Evolutionary conservation across 2,113 vertebrate species (phyloP).

Genomic region (Phocoena sinus): DNA sequence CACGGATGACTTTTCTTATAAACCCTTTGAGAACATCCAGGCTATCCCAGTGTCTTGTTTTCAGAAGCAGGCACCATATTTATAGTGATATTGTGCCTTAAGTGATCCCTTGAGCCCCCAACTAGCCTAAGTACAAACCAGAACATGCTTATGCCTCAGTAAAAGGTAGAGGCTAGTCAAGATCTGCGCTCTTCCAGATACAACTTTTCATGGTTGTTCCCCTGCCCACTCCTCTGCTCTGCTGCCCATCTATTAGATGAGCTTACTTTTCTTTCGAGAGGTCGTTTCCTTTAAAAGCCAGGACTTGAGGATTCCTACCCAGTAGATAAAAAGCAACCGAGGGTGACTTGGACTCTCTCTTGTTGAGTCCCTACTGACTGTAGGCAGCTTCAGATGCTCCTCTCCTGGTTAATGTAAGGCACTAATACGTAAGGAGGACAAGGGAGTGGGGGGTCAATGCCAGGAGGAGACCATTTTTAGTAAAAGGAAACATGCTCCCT

Average conservation of each 20-base stretch:
- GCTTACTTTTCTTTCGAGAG: background rate
- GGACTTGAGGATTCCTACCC: background rate
- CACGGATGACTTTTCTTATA: background rate
- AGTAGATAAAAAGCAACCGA: background rate
- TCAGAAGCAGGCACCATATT: background rate
- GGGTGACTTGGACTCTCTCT: background rate
- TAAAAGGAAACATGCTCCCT: background rate
- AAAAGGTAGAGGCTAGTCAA: background rate
- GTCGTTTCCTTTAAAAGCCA: background rate
- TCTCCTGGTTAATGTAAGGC: background rate
- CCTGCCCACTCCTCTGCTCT: background rate
- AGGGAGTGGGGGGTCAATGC: background rate
- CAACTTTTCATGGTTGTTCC: background rate
- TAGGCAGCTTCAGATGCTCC: background rate
- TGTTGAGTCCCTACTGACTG: background rate
- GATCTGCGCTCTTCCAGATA: background rate
- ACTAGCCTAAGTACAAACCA: background rate
- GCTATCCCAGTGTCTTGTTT: background rate
- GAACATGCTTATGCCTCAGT: background rate
- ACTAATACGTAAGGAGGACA: background rate
- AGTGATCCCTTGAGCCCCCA: background rate
- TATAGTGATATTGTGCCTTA: background rate
- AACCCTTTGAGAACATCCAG: conserved; percentile 1
- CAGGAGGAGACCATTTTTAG: conserved; percentile 19
- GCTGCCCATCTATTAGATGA: background rate